These are phyloP conservation scores for Onchidella celtica DNA, from an alignment of 2,888 invertebrate genomes.

Conservation along the genomic window DNA sequence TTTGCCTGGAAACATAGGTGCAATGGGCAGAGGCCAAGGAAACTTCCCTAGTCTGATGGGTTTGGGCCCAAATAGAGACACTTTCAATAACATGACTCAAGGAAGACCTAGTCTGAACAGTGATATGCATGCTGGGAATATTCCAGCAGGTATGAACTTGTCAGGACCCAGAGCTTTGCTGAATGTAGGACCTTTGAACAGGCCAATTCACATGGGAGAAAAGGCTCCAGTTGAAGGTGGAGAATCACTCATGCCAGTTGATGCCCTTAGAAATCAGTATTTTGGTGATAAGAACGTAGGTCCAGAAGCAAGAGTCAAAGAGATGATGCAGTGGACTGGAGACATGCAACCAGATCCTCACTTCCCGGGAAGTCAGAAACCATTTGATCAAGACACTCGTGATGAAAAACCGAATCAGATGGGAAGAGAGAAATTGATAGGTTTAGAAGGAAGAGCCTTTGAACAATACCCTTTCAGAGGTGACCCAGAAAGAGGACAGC, in stretches of 20 bases:
- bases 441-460: constrained; percentile 16
- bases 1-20: background rate
- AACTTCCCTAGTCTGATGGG: constrained; percentile 18
- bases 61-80: constrained; percentile 23
- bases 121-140: background rate
- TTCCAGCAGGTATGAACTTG: background rate
- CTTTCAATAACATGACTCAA: background rate
- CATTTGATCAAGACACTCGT: constrained; percentile 5
- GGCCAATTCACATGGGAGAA: constrained; percentile 12
- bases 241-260: background rate
- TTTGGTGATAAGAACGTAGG: background rate
- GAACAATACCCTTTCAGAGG: constrained; percentile 30
- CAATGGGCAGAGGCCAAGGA: constrained; percentile 28
- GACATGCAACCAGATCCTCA: background rate
- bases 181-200: constrained; percentile 5
- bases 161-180: constrained; percentile 4
- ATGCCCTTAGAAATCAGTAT: constrained; percentile 7
- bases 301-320: constrained; percentile 19
- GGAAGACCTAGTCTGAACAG: background rate
- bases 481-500: constrained; percentile 1
- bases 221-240: constrained; percentile 12
- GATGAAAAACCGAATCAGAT: background rate
- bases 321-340: constrained; percentile 17
- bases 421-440: constrained; percentile 11
- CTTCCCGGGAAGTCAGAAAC: background rate